These are phyloP conservation scores for Sinocyclocheilus grahami DNA, from an alignment of 2,113 vertebrate genomes.

Conservation along the genomic window DNA sequence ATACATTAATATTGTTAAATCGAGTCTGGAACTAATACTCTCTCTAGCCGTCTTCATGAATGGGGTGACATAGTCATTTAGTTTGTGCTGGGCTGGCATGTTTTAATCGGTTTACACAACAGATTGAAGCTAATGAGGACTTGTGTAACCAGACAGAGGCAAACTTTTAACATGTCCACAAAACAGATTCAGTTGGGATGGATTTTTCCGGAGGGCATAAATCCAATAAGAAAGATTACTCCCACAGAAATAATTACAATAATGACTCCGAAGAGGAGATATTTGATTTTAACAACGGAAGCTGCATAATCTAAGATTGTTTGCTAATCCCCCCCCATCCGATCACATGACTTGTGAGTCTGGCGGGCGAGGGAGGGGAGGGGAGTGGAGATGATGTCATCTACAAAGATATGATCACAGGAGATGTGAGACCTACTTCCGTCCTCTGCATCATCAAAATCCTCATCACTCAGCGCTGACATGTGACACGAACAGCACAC, in stretches of 20 bases:
- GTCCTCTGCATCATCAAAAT: conserved; percentile 9
- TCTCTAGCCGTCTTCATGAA: conserved; percentile 28
- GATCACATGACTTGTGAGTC: conserved; percentile 11
- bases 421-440: conserved; percentile 38
- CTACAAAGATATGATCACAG: conserved; percentile 33
- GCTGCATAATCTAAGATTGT: conserved; percentile 21
- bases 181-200: not conserved
- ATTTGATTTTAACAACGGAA: conserved; percentile 15
- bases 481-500: not conserved
- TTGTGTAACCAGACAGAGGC: conserved; percentile 46
- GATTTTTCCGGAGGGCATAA: not conserved
- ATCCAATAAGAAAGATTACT: conserved; percentile 34
- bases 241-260: conserved; percentile 29
- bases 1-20: not conserved
- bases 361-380: not conserved
- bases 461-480: conserved; percentile 8
- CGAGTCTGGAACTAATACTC: not conserved
- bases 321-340: not conserved
- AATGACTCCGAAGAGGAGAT: conserved; percentile 11
- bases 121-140: conserved; percentile 56
- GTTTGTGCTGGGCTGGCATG: conserved; percentile 39
- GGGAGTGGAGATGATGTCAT: conserved; percentile 26
- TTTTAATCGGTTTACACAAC: conserved; percentile 56
- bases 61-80: conserved; percentile 47
- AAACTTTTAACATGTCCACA: conserved; percentile 18